Percentiles rank a stretch among this genome's conserved stretches.
phyloP scores from a whole-genome alignment of 92 coral and sea anemone genomes.

The Heliopora coerulea region DNA sequence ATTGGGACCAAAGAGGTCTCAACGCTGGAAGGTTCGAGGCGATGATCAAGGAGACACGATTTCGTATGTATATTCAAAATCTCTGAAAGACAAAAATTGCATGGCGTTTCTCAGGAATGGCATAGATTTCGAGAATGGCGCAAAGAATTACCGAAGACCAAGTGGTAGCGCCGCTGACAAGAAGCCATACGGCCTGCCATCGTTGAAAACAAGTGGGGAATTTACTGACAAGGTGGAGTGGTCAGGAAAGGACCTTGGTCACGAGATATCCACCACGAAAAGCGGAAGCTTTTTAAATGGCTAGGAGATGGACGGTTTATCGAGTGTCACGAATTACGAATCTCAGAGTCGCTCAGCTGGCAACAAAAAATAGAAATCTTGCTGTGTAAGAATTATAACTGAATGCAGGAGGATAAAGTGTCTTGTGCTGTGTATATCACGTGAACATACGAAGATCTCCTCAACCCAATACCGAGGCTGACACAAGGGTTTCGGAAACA shows the following conservation, averaged over 20 bases:
- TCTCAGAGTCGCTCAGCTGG: constrained; percentile 15
- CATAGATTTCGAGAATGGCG: background rate
- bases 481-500: too few relatives aligned
- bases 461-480: too few relatives aligned
- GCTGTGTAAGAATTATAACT: too few relatives aligned
- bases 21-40: background rate
- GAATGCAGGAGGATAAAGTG: too few relatives aligned
- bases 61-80: constrained; percentile 39
- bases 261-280: too few relatives aligned
- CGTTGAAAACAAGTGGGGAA: constrained; percentile 14
- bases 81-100: constrained; percentile 26
- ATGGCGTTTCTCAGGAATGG: constrained; percentile 38
- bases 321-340: background rate
- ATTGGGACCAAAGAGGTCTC: constrained; percentile 1
- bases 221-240: background rate
- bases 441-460: too few relatives aligned
- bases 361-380: background rate
- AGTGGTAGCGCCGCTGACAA: constrained; percentile 9
- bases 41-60: constrained; percentile 15
- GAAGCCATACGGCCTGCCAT: constrained; percentile 40
- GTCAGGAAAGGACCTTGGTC: too few relatives aligned
- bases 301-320: constrained; percentile 8
- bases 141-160: background rate
- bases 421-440: too few relatives aligned
- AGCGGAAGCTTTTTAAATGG: constrained; percentile 14